Evolutionary conservation across 1,140 invertebrate genomes (phyloP).

Genomic region (Antheraea mylitta): DNA sequence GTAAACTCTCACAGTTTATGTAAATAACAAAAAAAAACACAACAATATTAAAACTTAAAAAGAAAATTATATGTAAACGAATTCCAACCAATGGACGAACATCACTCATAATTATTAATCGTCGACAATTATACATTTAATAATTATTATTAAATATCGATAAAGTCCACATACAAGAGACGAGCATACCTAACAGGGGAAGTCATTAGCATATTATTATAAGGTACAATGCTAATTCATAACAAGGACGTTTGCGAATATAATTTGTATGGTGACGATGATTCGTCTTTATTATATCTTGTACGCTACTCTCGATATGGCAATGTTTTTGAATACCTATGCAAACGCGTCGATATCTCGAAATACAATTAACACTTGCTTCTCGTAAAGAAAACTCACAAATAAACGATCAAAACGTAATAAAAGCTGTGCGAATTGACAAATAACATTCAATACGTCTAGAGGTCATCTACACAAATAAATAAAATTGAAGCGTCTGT

Average conservation of each 20-base stretch:
- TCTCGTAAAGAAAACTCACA: background rate
- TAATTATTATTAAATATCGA: background rate
- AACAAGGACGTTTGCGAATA: constrained; percentile 38
- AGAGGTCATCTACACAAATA: constrained; percentile 2
- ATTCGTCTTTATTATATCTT: constrained; percentile 1
- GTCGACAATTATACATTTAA: background rate
- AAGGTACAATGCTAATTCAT: constrained; percentile 37
- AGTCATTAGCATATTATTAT: constrained; percentile 35
- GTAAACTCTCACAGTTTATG: no score
- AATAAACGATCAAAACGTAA: background rate
- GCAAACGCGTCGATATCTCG: background rate
- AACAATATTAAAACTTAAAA: no score
- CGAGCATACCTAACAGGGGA: constrained; percentile 13
- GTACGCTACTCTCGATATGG: background rate
- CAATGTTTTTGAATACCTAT: background rate
- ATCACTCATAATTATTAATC: no score
- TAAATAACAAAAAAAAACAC: no score
- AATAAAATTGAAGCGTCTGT: no score
- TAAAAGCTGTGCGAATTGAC: background rate
- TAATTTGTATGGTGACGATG: constrained; percentile 23
- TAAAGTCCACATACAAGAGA: background rate
- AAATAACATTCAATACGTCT: constrained; percentile 3
- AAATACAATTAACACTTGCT: background rate
- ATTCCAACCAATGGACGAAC: no score
- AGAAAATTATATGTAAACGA: no score